These are phyloP conservation scores for Harmothoe impar DNA, from an alignment of 2,888 invertebrate genomes.

Conservation along the genomic window DNA sequence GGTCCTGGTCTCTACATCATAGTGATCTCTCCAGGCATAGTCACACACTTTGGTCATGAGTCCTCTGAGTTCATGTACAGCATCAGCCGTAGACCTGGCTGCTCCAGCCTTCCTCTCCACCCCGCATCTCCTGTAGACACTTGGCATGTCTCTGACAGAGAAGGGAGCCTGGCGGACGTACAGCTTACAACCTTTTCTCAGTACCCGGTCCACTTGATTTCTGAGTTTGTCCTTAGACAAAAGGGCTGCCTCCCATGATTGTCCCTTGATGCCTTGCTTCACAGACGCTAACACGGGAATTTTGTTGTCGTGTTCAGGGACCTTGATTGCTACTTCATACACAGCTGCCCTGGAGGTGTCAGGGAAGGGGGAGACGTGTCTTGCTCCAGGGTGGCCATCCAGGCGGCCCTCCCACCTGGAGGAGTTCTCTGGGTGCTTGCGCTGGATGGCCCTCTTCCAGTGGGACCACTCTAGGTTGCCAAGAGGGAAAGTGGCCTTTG, in stretches of 20 bases:
- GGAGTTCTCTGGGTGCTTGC: background rate
- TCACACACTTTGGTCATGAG: constrained; percentile 27
- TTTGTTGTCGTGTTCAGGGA: background rate
- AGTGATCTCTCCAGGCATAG: constrained; percentile 63
- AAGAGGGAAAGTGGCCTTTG: background rate
- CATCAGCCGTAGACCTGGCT: background rate
- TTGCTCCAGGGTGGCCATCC: background rate
- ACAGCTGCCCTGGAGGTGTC: constrained; percentile 33
- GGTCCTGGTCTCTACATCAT: constrained; percentile 32
- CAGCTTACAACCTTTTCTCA: constrained; percentile 32
- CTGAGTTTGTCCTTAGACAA: constrained; percentile 41
- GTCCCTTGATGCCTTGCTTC: constrained; percentile 32
- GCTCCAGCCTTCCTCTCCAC: background rate
- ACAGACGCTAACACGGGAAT: constrained; percentile 44
- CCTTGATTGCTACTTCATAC: constrained; percentile 54
- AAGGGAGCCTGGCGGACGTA: constrained; percentile 50
- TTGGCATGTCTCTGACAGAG: background rate
- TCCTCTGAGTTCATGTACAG: constrained; percentile 46
- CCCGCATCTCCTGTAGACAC: constrained; percentile 1
- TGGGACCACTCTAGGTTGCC: constrained; percentile 11
- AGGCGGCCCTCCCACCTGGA: background rate
- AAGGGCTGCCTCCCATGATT: constrained; percentile 49
- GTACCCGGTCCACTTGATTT: constrained; percentile 32
- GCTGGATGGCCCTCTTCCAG: constrained; percentile 41
- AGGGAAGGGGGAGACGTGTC: background rate